Conservation (phyloP, 2,113 vertebrate genomes). For the Notarius quadriscutis region DNA sequence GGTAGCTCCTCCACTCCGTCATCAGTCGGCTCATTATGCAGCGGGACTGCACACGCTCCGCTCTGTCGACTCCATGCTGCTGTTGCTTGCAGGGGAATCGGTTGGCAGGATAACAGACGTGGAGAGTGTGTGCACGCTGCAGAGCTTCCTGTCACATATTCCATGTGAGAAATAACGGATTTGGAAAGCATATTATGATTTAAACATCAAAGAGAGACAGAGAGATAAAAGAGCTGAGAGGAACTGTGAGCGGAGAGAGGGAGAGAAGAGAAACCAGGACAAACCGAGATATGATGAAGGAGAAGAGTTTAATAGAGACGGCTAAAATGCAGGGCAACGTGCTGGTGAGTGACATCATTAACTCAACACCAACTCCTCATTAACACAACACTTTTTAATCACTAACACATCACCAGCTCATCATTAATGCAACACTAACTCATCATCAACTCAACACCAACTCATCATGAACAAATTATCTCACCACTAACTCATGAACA, state of each 20-base stretch:
- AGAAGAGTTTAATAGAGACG: conserved; percentile 92
- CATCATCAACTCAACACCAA: background rate
- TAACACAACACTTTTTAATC: background rate
- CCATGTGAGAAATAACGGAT: background rate
- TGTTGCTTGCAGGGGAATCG: conserved; percentile 15
- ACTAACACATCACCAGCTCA: background rate
- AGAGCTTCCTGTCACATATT: conserved; percentile 6
- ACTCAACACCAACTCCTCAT: background rate
- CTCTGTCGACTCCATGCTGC: conserved; percentile 8
- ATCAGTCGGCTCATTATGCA: background rate
- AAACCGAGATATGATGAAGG: conserved; percentile 79
- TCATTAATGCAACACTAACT: background rate
- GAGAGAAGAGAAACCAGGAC: conserved; percentile 8
- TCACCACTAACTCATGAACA: background rate
- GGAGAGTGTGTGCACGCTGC: background rate
- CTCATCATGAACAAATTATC: background rate
- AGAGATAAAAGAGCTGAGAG: background rate
- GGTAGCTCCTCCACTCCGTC: conserved; percentile 17
- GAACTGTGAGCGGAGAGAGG: background rate
- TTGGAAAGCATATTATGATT: background rate
- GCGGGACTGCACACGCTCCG: conserved; percentile 8
- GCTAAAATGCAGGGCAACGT: conserved; percentile 96
- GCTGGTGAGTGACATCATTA: conserved; percentile 81
- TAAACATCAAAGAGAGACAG: conserved; percentile 54
- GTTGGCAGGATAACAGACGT: background rate